Conservation (phyloP, 2,888 invertebrate species). For the Chloromyia formosa region DNA sequence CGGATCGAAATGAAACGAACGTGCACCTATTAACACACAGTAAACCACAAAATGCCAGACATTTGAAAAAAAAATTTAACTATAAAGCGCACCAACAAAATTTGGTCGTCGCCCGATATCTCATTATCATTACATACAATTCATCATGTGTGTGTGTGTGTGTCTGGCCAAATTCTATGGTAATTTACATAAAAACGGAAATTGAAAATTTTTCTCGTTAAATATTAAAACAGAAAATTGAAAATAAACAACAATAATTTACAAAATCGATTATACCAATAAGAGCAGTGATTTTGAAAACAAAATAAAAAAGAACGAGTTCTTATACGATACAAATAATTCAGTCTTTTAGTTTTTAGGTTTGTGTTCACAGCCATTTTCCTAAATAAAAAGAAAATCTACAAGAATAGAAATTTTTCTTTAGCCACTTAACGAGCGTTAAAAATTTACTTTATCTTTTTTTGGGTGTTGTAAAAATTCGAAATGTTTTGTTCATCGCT, state of each 20-base stretch:
- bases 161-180: conserved; percentile 7
- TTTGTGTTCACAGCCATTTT: conserved; percentile 35
- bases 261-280: conserved; percentile 32
- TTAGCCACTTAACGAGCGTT: neutral
- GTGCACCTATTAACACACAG: conserved; percentile 30
- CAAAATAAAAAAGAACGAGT: too few relatives aligned
- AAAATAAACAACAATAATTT: conserved; percentile 1
- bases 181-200: conserved; percentile 28
- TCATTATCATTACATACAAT: conserved; percentile 4
- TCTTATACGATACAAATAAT: conserved; percentile 27
- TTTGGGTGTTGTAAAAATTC: neutral
- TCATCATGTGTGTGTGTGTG: neutral
- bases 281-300: conserved; percentile 13
- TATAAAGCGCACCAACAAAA: conserved; percentile 1
- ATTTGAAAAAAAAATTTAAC: conserved; percentile 5
- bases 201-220: neutral
- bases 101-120: neutral
- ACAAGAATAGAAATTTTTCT: conserved; percentile 36
- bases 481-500: neutral
- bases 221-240: neutral
- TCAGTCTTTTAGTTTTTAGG: neutral
- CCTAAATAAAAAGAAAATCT: conserved; percentile 6
- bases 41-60: conserved; percentile 8
- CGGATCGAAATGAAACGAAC: conserved; percentile 16
- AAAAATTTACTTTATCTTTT: conserved; percentile 9